Evolutionary conservation across 2,797 vertebrate genomes (phyloP).

Genomic region (Gouania willdenowi): DNA sequence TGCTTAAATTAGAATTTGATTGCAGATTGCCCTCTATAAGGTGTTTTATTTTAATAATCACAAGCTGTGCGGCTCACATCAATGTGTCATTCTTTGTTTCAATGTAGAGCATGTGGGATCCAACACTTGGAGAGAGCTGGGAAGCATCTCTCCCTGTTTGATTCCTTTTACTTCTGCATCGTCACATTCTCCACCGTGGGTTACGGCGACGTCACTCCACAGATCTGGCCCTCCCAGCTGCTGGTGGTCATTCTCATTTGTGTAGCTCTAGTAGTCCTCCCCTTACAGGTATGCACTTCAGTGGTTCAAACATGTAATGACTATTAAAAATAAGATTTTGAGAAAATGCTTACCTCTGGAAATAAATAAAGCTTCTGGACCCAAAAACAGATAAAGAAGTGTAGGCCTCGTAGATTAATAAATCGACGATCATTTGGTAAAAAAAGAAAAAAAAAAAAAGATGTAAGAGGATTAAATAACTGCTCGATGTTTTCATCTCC

Average conservation of each 20-base stretch:
- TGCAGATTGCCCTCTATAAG: background rate
- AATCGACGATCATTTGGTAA: no score
- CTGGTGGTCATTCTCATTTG: constrained; percentile 86
- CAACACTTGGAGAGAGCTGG: constrained; percentile 82
- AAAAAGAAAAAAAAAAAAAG: no score
- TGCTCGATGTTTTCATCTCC: no score
- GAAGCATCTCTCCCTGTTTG: constrained; percentile 76
- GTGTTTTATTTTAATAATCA: constrained; percentile 2
- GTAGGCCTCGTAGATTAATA: no score
- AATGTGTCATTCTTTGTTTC: background rate
- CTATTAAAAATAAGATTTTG: no score
- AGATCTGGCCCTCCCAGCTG: constrained; percentile 84
- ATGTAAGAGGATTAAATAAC: no score
- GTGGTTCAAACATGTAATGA: no score
- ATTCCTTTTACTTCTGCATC: constrained; percentile 84
- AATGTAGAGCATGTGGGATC: constrained; percentile 76
- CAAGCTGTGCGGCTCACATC: background rate
- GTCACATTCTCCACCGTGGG: constrained; percentile 86
- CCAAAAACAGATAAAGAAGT: no score
- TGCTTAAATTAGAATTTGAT: constrained; percentile 13
- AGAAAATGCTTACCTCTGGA: no score
- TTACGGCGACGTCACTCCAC: constrained; percentile 82
- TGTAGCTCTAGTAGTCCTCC: constrained; percentile 83
- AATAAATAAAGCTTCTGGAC: no score
- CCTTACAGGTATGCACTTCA: constrained; percentile 72